These are phyloP conservation scores for Subacronicta megacephala DNA, from an alignment of 2,888 invertebrate species.

Conservation along the genomic window DNA sequence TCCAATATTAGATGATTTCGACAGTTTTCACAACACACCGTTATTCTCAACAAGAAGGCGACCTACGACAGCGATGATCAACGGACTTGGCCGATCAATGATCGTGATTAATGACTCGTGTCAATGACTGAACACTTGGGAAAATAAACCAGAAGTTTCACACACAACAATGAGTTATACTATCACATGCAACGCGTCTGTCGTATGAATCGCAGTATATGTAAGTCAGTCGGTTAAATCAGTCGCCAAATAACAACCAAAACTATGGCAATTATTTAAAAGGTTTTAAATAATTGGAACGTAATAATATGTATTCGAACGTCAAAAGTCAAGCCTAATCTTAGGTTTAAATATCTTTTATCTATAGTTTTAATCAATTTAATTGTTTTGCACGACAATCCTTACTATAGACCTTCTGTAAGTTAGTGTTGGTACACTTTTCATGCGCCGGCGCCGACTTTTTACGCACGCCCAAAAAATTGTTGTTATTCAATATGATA, in stretches of 20 bases:
- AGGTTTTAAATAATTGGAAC: too few species aligned
- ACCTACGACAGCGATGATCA: conserved; percentile 35
- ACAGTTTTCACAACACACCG: conserved; percentile 36
- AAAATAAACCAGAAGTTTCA: conserved; percentile 20
- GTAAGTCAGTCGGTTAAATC: too few species aligned
- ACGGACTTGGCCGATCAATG: conserved; percentile 53
- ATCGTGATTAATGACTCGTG: conserved; percentile 66
- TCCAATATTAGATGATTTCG: too few species aligned
- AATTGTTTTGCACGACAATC: too few species aligned
- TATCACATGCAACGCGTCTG: too few species aligned
- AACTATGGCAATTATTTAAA: too few species aligned
- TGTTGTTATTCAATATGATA: conserved; percentile 49
- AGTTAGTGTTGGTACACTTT: conserved; percentile 11
- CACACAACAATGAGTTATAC: neutral
- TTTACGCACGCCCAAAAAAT: conserved; percentile 54
- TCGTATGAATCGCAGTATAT: too few species aligned
- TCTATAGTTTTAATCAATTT: too few species aligned
- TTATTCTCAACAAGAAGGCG: conserved; percentile 13
- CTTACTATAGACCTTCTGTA: conserved; percentile 20
- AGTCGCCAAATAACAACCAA: too few species aligned
- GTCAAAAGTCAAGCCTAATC: too few species aligned
- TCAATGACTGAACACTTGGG: conserved; percentile 42
- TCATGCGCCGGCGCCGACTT: conserved; percentile 55
- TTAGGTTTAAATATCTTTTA: too few species aligned
- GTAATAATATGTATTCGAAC: too few species aligned